These are phyloP conservation scores for Drosophila hydei DNA, from an alignment of 1,140 invertebrate genomes.

Conservation along the genomic window DNA sequence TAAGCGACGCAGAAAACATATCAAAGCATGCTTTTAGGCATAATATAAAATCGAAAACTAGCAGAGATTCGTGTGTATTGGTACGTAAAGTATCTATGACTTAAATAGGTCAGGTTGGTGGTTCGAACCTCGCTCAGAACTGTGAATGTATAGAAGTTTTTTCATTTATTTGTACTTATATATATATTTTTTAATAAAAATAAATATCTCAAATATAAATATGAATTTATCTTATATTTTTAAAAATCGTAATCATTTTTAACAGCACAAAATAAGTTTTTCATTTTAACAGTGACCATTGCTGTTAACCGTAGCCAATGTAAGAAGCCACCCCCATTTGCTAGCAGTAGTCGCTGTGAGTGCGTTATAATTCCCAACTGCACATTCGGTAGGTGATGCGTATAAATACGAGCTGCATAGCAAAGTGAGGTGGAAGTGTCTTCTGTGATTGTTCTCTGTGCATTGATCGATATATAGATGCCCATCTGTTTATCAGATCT, in stretches of 20 bases:
- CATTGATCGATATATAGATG: conserved; percentile 83
- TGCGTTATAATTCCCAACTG: conserved; percentile 64
- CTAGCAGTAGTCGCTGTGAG: neutral
- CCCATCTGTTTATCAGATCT: conserved; percentile 83
- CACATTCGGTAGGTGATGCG: conserved; percentile 12
- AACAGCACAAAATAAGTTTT: neutral
- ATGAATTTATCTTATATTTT: too few species aligned
- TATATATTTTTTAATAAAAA: too few species aligned
- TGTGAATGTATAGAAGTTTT: too few species aligned
- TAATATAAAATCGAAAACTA: neutral
- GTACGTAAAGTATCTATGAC: neutral
- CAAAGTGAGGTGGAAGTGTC: conserved; percentile 68
- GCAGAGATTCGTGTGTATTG: neutral
- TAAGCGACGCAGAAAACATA: neutral
- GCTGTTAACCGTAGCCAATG: neutral
- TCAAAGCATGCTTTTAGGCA: conserved; percentile 32
- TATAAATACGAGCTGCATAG: conserved; percentile 49
- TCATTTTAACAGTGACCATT: neutral
- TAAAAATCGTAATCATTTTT: too few species aligned
- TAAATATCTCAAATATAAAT: too few species aligned
- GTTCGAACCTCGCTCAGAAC: conserved; percentile 13
- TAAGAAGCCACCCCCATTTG: conserved; percentile 24
- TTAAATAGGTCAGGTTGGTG: neutral
- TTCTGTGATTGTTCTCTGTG: conserved; percentile 84
- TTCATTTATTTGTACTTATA: too few species aligned